Evolutionary conservation across 1,140 invertebrate species (phyloP), one percentile per base, ranked within the genome.

Genomic region (Amphibalanus amphitrite): DNA sequence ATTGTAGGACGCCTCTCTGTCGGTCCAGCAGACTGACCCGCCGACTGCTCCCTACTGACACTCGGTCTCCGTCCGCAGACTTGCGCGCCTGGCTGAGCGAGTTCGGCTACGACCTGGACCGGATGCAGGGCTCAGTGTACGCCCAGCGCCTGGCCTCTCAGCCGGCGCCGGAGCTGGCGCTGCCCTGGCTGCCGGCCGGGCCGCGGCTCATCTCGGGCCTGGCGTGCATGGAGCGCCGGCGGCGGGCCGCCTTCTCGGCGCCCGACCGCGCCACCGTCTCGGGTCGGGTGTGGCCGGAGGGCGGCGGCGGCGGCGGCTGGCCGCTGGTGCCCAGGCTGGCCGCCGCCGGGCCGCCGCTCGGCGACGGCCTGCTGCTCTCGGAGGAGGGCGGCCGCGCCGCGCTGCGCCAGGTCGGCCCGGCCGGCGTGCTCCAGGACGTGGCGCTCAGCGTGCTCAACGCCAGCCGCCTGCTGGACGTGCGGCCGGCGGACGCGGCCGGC

Each of bases 401-500:
- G 47, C 87, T 92, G 0, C 82, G 93, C 3, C 78, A 79, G 67
- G 71, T 80, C 10, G 89, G 93, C 4, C 92, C 89, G 76, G 88
- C 91, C 0, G 88, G 89, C 0, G 92, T 95, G 0, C 88, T 94
- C 0, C 91, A 92, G 79, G 92, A 95, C 77, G 90, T 96, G 0
- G 90, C 95, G 0, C 92, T 90, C 0, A 92, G 92, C 0, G 91
- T 97, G 13, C 91, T 97, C 77, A 97, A 97, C 79, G 91, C 91
- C 76, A 95, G 93, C 0, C 89, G 89, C 78, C 90, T 95, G 82
- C 79, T 97, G n/a, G 91, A 95, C 73, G 81, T 96, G 0, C 90
- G 93, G 80, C 93, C 95, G 76, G 93, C 89, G 74, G 93, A 92
- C 77, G 86, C 88, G 0, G 78, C 92, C 33, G 93, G 93, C 79